Base-by-base conservation (phyloP, 2,797 vertebrate species). In the Rhynchotus rufescens region DNA sequence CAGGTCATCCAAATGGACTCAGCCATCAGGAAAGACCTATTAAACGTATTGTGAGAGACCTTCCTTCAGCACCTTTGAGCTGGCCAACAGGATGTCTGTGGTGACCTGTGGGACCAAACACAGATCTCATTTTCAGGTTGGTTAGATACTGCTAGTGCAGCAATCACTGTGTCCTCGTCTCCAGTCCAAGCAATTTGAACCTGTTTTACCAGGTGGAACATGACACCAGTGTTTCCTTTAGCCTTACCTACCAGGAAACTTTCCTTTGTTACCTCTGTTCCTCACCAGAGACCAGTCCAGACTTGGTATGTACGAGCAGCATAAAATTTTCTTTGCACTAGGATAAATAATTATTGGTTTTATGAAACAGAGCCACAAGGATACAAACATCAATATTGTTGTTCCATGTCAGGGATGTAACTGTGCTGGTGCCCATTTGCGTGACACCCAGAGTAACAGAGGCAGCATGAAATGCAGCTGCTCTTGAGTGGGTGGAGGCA, bases 371-470 rank as follows among this genome's bases (percentile, higher is more conserved):
- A 87, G 10, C 16, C 56, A 32, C 47, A 52, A 2, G 1, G 51
- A 72, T 67, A 42, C 1, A 1, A 86, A 80, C 38, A 80, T 54
- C 73, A 69, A 11, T 34, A 7, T 15, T 22, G 25, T 21, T 78
- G 49, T 42, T 77, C 80, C 5, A 0, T 68, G n/a, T 21, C 71
- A 42, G 52, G 67, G 77, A 49, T 87, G 71, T 42, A 69, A 76
- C 67, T 82, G 38, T 72, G 78, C 67, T 87, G 44, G 32, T 92
- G 60, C 1, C 40, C 15, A 84, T 95, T 89, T 92, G 77, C 86
- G 89, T 90, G 86, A 45, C 71, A 77, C 15, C 44, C 71, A 11
- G 87, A n/a, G 69, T 22, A 89, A 62, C 32, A 77, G 65, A 65
- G 56, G 65, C 8, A 2, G 12, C 45, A 16, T 6, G 67, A 95